Percentiles rank a stretch among this genome's conserved stretches.
These are phyloP conservation scores for Zelostemma sp. DNA, from an alignment of 1,140 invertebrate species.

Conservation along the genomic window DNA sequence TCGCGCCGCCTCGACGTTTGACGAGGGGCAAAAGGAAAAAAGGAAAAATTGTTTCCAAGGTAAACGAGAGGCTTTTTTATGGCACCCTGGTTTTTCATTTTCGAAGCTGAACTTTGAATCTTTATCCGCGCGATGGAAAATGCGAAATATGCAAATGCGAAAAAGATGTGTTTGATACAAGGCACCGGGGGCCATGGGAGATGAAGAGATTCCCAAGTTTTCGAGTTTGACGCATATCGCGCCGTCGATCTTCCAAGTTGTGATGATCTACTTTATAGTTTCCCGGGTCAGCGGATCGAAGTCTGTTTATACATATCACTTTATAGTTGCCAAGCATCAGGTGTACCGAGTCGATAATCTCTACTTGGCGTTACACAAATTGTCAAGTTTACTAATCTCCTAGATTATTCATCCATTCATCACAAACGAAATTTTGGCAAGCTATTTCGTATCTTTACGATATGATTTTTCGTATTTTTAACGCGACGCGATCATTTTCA, in stretches of 20 bases:
- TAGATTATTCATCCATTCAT: too few relatives aligned
- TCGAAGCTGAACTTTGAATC: too few relatives aligned
- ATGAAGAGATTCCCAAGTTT: not conserved
- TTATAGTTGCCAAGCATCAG: conserved; percentile 29
- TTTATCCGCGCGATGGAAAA: too few relatives aligned
- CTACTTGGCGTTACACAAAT: not conserved
- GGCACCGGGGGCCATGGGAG: not conserved
- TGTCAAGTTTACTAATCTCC: too few relatives aligned
- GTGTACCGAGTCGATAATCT: conserved; percentile 23
- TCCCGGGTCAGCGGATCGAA: conserved; percentile 27
- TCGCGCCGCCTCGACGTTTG: conserved; percentile 6
- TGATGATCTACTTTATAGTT: conserved; percentile 38
- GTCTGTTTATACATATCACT: conserved; percentile 15
- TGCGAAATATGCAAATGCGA: not conserved
- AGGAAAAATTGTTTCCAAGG: too few relatives aligned
- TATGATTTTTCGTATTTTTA: too few relatives aligned
- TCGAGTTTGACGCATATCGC: not conserved
- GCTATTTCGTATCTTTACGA: too few relatives aligned
- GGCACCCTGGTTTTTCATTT: too few relatives aligned
- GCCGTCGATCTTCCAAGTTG: conserved; percentile 37
- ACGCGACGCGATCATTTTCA: too few relatives aligned
- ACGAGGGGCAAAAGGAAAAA: not conserved
- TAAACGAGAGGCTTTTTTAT: too few relatives aligned
- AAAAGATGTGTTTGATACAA: too few relatives aligned
- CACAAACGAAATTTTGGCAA: too few relatives aligned